These are phyloP conservation scores for Protobothrops mucrosquamatus DNA, from an alignment of 2,113 vertebrate genomes.

Conservation along the genomic window DNA sequence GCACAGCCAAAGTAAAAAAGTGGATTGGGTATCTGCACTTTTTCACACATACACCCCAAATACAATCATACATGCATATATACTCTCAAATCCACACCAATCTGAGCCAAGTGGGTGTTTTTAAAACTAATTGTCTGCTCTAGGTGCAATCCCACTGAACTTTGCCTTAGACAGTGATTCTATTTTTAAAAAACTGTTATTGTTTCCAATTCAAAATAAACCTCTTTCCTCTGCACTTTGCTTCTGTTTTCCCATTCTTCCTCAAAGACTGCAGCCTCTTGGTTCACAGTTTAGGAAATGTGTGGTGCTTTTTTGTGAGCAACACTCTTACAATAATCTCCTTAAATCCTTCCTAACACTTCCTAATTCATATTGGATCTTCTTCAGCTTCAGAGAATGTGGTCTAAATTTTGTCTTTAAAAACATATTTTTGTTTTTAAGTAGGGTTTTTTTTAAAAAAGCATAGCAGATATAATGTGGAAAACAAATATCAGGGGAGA, in stretches of 20 bases:
- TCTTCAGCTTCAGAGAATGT: constrained; percentile 9
- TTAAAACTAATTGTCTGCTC: not conserved
- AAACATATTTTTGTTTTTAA: not conserved
- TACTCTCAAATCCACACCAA: not conserved
- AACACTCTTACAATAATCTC: constrained; percentile 75
- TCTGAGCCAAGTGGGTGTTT: not conserved
- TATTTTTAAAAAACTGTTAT: not conserved
- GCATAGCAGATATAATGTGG: not conserved
- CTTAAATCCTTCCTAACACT: constrained; percentile 73
- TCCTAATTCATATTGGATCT: constrained; percentile 59
- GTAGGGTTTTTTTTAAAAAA: not conserved
- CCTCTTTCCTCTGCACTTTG: not conserved
- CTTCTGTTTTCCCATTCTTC: constrained; percentile 25
- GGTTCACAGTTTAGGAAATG: constrained; percentile 14
- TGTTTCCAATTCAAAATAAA: not conserved
- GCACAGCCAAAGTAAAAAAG: not conserved
- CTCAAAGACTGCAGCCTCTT: constrained; percentile 55
- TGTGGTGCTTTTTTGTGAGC: constrained; percentile 56
- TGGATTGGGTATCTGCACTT: not conserved
- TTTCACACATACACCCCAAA: not conserved
- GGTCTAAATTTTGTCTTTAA: constrained; percentile 35
- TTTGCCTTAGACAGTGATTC: not conserved
- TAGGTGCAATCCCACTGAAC: not conserved
- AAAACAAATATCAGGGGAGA: not conserved
- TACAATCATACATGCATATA: not conserved